Percentiles rank a stretch among this genome's conserved stretches.
These are phyloP conservation scores for Drepana arcuata DNA, from an alignment of 1,140 invertebrate species.

Conservation along the genomic window DNA sequence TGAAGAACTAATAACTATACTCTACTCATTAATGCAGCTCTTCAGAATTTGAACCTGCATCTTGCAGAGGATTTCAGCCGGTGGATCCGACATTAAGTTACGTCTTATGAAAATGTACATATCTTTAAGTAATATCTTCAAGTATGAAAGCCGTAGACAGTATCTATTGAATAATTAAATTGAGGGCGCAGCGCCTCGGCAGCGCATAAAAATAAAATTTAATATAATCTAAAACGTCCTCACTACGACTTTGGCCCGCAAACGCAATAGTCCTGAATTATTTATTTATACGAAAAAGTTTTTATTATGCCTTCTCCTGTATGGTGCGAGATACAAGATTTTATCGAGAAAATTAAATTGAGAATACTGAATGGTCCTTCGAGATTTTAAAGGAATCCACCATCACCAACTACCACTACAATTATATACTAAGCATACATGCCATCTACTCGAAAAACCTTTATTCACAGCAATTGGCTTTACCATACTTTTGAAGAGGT, in stretches of 20 bases:
- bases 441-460: neutral
- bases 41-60: no score
- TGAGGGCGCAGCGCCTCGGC: neutral
- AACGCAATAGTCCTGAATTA: conserved; percentile 12
- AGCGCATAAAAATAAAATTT: conserved; percentile 8
- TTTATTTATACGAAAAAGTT: conserved; percentile 20
- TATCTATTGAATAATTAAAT: conserved; percentile 3
- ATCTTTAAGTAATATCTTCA: no score
- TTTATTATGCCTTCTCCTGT: conserved; percentile 11
- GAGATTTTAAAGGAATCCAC: no score
- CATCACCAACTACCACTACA: neutral
- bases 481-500: no score
- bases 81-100: no score
- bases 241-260: conserved; percentile 6
- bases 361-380: no score
- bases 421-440: neutral
- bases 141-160: no score
- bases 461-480: neutral
- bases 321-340: neutral
- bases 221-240: conserved; percentile 11
- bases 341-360: neutral
- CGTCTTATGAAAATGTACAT: no score
- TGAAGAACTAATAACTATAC: no score
- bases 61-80: no score
- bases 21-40: no score